Evolutionary conservation across 2,797 vertebrate genomes (phyloP).

Genomic region (Mico argentatus): DNA sequence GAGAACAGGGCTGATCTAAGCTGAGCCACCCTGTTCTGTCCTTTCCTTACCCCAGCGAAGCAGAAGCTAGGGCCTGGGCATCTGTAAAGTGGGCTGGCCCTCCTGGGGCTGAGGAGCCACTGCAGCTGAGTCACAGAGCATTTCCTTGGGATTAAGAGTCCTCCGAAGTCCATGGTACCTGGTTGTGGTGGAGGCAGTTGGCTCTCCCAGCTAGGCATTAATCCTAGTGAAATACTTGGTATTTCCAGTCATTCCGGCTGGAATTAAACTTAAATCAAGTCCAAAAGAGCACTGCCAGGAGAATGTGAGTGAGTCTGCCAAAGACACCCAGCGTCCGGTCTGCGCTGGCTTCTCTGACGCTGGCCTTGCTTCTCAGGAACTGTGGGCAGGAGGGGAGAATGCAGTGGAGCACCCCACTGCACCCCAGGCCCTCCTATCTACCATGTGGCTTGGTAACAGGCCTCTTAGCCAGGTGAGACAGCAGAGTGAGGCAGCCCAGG

Average conservation of each 20-base stretch:
- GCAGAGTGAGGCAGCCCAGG: background rate
- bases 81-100: background rate
- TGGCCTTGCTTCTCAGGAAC: background rate
- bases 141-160: slow-evolving; percentile 65
- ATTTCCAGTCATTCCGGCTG: slow-evolving; percentile 78
- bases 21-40: background rate
- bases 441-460: fast-evolving
- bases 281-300: slow-evolving; percentile 51
- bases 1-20: background rate
- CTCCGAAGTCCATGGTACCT: slow-evolving; percentile 50
- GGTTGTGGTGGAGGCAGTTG: slow-evolving; percentile 42
- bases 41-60: background rate
- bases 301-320: slow-evolving; percentile 46
- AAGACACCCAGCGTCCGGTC: slow-evolving; percentile 7
- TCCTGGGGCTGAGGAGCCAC: slow-evolving; percentile 14
- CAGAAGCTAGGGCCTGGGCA: background rate
- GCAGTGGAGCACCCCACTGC: fast-evolving
- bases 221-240: slow-evolving; percentile 71
- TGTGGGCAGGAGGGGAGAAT: background rate
- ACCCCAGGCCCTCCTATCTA: background rate
- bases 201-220: slow-evolving; percentile 42
- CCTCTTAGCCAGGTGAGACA: background rate
- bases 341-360: background rate
- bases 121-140: slow-evolving; percentile 61
- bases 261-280: slow-evolving; percentile 66